Evolutionary conservation across 2,888 invertebrate species (phyloP), one percentile per base, ranked within the genome.

Genomic region (Philhelius pedissequus): DNA sequence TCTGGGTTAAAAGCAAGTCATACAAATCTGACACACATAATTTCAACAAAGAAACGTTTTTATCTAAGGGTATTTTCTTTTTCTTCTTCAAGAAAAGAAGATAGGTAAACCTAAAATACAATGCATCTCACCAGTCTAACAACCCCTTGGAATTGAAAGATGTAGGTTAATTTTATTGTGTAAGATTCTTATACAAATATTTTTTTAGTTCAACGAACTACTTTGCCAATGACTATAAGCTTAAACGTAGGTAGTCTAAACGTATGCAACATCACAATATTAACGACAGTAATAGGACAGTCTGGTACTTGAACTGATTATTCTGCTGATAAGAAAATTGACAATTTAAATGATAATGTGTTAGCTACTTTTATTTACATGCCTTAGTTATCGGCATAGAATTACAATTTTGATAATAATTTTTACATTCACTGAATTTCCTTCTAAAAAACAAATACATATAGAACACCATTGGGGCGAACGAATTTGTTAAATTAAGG

Each of bases 141-240:
- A 60, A 25, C 25, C 60, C 60, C 25, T 13, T 48, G 9, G 13
- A n/a, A n/a, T n/a, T n/a, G 1, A 32, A 35, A 56, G n/a, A 60
- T 22, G 22, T 60, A 60, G 60, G 60, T 38, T 60, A 60, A 60
- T 40, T 60, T 60, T 11, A 8, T 32, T 25, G 25, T 25, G 25
- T 40, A 25, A 60, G 22, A 15, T 25, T 38, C 25, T 25, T 60
- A 25, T 15, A 60, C 25, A 22, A 1, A 9, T 6, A 15, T 48
- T 13, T 32, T 22, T 40, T 40, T 60, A 40, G 60, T 60, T 60
- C 60, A 60, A 60, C 25, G 60, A 60, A 60, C 60, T 27, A 60
- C 25, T 40, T 58, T 38, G n/a, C 7, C 15, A 40, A 38, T 35
- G 38, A 25, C 15, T 60, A 11, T 4, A 35, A n/a, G 20, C 30